phyloP scores from a whole-genome alignment of 1,140 invertebrate genomes.

The Polypedilum vanderplanki region DNA sequence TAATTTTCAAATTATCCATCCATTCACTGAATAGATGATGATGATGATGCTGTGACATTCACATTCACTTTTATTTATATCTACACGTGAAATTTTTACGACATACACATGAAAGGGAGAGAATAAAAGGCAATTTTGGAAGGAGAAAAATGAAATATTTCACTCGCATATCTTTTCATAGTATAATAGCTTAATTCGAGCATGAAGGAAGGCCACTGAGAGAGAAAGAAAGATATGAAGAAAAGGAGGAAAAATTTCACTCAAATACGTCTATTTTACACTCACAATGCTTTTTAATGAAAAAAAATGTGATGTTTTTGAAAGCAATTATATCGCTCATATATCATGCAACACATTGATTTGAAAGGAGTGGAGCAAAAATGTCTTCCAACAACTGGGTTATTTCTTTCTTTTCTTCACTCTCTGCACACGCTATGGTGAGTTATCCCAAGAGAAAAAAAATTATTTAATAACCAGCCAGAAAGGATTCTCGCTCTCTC shows the following conservation, averaged over 20 bases:
- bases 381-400: conserved; percentile 16
- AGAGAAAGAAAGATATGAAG: too few species aligned
- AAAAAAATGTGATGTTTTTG: conserved; percentile 26
- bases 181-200: conserved; percentile 6
- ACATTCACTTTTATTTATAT: background rate
- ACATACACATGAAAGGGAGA: background rate
- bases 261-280: background rate
- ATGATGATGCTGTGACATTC: background rate
- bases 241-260: background rate
- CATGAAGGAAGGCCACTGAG: background rate
- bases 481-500: background rate
- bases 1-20: conserved; percentile 20
- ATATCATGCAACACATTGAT: conserved; percentile 28
- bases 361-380: conserved; percentile 24
- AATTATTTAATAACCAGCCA: conserved; percentile 7
- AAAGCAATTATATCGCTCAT: conserved; percentile 29
- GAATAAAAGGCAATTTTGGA: background rate
- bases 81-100: background rate
- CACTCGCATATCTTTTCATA: background rate
- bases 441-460: background rate
- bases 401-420: background rate
- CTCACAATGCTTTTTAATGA: conserved; percentile 17
- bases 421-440: background rate
- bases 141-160: background rate
- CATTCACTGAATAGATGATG: background rate